Percentiles rank a stretch among this genome's conserved stretches.
phyloP scores from a whole-genome alignment of 1,140 invertebrate species.

The Proales similis region DNA sequence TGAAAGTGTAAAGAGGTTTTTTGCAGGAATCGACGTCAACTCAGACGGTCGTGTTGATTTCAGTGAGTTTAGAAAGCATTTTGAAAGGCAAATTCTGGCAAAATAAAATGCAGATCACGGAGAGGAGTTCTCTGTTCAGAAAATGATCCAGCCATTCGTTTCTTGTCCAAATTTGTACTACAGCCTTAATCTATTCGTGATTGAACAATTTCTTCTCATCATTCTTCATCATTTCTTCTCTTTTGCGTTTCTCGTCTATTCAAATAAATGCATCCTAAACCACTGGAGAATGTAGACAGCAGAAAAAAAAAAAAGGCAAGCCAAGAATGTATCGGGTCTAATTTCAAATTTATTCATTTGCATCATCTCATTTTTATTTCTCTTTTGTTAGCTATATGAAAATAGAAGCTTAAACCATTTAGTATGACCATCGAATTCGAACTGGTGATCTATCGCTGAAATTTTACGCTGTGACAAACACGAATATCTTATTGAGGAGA shows the following conservation, averaged over 20 bases:
- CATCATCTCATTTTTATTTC: too few species aligned
- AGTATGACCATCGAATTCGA: background rate
- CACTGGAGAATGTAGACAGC: too few species aligned
- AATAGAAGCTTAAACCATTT: background rate
- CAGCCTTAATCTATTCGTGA: too few species aligned
- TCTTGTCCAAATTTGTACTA: too few species aligned
- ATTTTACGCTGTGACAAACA: slow-evolving; percentile 24
- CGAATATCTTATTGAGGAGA: slow-evolving; percentile 29
- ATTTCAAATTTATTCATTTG: too few species aligned
- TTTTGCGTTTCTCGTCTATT: too few species aligned
- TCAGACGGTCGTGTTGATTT: background rate
- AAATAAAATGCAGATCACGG: too few species aligned
- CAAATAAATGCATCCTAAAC: too few species aligned
- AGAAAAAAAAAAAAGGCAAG: background rate
- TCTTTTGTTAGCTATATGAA: background rate
- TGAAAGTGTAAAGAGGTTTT: slow-evolving; percentile 17
- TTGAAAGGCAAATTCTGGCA: slow-evolving; percentile 33
- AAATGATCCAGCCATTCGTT: too few species aligned
- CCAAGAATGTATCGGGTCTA: background rate
- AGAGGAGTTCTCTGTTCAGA: too few species aligned
- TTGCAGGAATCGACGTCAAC: slow-evolving; percentile 8
- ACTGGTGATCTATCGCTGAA: background rate
- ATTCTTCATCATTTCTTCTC: too few species aligned
- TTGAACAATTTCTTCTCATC: too few species aligned
- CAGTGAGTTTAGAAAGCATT: slow-evolving; percentile 2